Evolutionary conservation across 2,797 vertebrate species (phyloP).

Genomic region (Enteromius thamalakanensis): DNA sequence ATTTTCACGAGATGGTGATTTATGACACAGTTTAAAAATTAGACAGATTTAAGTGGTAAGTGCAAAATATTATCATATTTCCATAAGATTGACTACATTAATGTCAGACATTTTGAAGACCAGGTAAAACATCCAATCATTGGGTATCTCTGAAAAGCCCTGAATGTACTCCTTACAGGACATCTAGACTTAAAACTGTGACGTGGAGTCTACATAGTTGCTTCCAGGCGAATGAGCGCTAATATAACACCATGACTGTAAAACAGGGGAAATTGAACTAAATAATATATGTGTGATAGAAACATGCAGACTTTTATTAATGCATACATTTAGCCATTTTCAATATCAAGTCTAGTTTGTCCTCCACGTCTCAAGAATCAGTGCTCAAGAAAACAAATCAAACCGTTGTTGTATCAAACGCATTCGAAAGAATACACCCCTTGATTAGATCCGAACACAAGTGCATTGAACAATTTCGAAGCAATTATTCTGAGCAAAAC

Average conservation of each 20-base stretch:
- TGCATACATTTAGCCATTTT: neutral
- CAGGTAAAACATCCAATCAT: too few relatives aligned
- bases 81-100: too few relatives aligned
- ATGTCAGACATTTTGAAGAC: too few relatives aligned
- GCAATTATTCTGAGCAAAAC: conserved; percentile 58
- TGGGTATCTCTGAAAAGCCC: too few relatives aligned
- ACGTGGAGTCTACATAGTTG: neutral
- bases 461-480: conserved; percentile 51
- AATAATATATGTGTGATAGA: neutral
- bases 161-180: too few relatives aligned
- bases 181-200: too few relatives aligned
- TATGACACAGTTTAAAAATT: too few relatives aligned
- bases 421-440: neutral
- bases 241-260: neutral
- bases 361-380: neutral
- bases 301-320: neutral
- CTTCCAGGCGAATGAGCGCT: neutral
- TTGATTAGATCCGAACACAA: conserved; percentile 20
- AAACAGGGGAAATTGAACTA: neutral
- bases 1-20: too few relatives aligned
- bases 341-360: neutral
- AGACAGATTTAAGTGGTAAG: too few relatives aligned
- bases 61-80: too few relatives aligned
- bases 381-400: conserved; percentile 19
- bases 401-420: neutral